Base-by-base conservation (phyloP, 2,888 invertebrate genomes). In the Spisula subtruncata region DNA sequence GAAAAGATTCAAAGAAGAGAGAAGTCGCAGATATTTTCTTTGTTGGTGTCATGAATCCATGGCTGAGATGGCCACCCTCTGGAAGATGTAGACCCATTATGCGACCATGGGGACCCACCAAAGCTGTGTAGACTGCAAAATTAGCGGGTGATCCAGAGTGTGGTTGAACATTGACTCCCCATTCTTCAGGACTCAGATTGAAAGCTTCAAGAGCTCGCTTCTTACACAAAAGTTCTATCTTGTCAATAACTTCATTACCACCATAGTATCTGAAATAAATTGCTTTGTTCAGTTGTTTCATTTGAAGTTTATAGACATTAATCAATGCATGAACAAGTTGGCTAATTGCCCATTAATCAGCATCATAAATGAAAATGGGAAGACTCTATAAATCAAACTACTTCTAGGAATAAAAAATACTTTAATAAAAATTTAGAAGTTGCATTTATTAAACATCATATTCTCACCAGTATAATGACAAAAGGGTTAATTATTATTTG, bases 141-240 rank as follows among this genome's bases (percentile, higher is more conserved):
- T 99, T 99, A 1, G 99, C 99, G 29, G 99, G 99, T 14, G 98
- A 98, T 94, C 98, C 98, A 87, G 99, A 99, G 96, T 99, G 99
- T 0, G 99, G 99, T 96, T 99, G 99, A 4, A 99, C 99, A 97
- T 99, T 99, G 25, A 99, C 98, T 83, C 99, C 99, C 99, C 99
- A 99, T 96, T 98, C 97, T 88, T 98, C 98, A 0, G 98, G 97
- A 94, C 98, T 98, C 35, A 99, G 97, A 93, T 97, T 98, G 96
- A 98, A 99, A 0, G 98, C 98, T 96, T 98, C 98, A 83, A 99
- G 97, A 0, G 98, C 98, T 90, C 99, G 97, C 95, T 98, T 98
- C 97, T 99, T 99, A 86, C 99, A 98, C 86, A 99, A 97, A 54
- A 98, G 95, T 97, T 99, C 99, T 93, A 99, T 98, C 97, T 99